phyloP scores from a whole-genome alignment of 2,797 vertebrate species.

The Melanotaenia nigrans region DNA sequence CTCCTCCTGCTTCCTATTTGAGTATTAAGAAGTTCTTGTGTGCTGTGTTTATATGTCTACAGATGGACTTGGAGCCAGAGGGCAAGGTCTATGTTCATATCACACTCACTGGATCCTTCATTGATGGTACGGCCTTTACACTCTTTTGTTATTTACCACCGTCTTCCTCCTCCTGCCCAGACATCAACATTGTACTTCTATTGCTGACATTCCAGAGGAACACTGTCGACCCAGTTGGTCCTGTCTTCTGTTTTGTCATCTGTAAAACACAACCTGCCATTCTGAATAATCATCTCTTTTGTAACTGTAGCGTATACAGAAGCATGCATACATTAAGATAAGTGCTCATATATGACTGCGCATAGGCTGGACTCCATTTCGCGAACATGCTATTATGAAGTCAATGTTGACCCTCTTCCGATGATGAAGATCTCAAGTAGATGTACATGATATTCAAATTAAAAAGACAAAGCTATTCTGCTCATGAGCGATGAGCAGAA shows the following conservation, averaged over 20 bases:
- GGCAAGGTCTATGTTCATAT: conserved; percentile 93
- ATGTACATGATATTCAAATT: not conserved
- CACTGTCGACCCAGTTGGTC: not conserved
- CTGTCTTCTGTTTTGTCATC: not conserved
- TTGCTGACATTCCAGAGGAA: not conserved
- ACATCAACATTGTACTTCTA: not conserved
- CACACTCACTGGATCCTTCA: conserved; percentile 90
- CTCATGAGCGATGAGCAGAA: not conserved
- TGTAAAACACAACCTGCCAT: not conserved
- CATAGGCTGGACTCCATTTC: too few species aligned
- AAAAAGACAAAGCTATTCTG: not conserved
- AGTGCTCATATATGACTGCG: too few species aligned
- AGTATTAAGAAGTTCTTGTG: not conserved
- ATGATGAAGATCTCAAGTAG: not conserved
- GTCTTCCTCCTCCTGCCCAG: not conserved
- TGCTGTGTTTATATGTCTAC: conserved; percentile 53
- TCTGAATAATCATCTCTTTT: conserved; percentile 8
- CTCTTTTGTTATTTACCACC: not conserved
- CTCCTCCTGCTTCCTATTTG: not conserved
- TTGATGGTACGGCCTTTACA: conserved; percentile 86
- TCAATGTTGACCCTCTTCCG: not conserved
- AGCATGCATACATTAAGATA: too few species aligned
- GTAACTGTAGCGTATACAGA: not conserved
- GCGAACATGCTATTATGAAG: too few species aligned
- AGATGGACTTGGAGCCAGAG: conserved; percentile 98